These are phyloP conservation scores for Drosophila murphyi DNA, from an alignment of 1,140 invertebrate genomes.

Conservation along the genomic window DNA sequence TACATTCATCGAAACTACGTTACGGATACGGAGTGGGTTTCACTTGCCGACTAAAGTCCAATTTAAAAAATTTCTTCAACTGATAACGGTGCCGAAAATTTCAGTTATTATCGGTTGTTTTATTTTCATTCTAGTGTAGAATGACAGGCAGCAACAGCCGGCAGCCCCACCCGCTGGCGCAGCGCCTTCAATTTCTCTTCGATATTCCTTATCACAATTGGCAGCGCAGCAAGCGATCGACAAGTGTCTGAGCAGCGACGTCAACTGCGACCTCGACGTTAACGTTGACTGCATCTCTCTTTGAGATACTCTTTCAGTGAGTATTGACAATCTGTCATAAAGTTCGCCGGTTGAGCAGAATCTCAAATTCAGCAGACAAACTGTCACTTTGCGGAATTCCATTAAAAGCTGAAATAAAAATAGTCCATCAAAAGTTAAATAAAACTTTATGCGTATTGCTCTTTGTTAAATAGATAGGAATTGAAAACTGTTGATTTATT, in stretches of 20 bases:
- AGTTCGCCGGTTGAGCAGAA: not conserved
- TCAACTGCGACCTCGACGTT: slow-evolving; percentile 10
- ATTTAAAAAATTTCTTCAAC: slow-evolving; percentile 44
- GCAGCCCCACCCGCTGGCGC: not conserved
- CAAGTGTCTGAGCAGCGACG: slow-evolving; percentile 36
- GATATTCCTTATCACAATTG: slow-evolving; percentile 42
- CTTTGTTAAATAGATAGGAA: not conserved
- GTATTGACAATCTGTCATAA: not conserved
- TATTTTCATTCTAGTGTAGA: slow-evolving; percentile 39
- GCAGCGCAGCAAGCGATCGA: slow-evolving; percentile 30
- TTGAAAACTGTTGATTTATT: not conserved
- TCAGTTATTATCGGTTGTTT: slow-evolving; percentile 41
- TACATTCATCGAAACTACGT: slow-evolving; percentile 8
- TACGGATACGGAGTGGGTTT: slow-evolving; percentile 13
- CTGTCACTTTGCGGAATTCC: too few relatives aligned
- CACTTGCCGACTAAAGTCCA: slow-evolving; percentile 39
- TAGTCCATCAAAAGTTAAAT: too few relatives aligned
- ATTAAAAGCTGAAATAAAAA: too few relatives aligned
- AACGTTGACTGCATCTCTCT: not conserved
- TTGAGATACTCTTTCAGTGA: not conserved
- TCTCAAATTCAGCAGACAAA: not conserved
- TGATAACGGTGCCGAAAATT: slow-evolving; percentile 41
- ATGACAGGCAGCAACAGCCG: slow-evolving; percentile 24
- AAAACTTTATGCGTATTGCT: too few relatives aligned
- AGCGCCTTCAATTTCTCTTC: not conserved